A percentile compares a stretch with the other conserved stretches of the same genome.
Evolutionary conservation across 2,113 vertebrate species (phyloP).

Genomic region (Gasterosteus aculeatus): DNA sequence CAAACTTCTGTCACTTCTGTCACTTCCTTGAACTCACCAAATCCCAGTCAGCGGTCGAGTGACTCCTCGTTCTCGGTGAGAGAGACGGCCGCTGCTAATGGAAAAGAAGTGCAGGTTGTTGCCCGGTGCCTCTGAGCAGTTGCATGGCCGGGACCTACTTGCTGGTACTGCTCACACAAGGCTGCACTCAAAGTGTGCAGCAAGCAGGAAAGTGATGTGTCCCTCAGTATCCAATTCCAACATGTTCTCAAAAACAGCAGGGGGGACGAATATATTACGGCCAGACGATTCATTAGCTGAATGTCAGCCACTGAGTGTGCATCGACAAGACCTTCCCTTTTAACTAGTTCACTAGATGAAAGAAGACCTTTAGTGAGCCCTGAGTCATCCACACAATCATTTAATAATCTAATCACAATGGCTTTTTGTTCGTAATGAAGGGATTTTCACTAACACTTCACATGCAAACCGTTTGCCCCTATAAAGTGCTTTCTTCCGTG

Average conservation of each 20-base stretch:
- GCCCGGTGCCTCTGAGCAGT: slow-evolving; percentile 27
- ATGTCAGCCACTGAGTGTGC: slow-evolving; percentile 67
- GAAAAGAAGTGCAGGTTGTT: slow-evolving; percentile 25
- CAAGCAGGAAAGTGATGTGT: slow-evolving; percentile 36
- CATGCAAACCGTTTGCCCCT: slow-evolving; percentile 40
- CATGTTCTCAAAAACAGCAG: slow-evolving; percentile 66
- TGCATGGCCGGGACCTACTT: slow-evolving; percentile 16
- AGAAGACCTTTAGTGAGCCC: slow-evolving; percentile 64
- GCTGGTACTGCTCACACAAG: slow-evolving; percentile 32
- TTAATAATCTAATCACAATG: slow-evolving; percentile 59
- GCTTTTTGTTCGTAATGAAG: slow-evolving; percentile 51
- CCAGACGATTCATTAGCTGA: slow-evolving; percentile 70
- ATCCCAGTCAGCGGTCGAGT: slow-evolving; percentile 43
- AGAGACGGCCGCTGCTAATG: slow-evolving; percentile 20
- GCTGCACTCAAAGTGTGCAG: slow-evolving; percentile 20
- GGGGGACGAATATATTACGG: slow-evolving; percentile 66
- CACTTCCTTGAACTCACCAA: slow-evolving; percentile 48
- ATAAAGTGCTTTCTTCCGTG: slow-evolving; percentile 26
- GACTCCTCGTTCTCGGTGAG: slow-evolving; percentile 32
- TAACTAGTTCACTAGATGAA: slow-evolving; percentile 61
- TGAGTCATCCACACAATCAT: slow-evolving; percentile 54
- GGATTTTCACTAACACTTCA: slow-evolving; percentile 43
- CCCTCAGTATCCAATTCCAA: slow-evolving; percentile 43
- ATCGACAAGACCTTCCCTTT: slow-evolving; percentile 50
- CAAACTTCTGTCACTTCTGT: slow-evolving; percentile 50